Percentiles rank a stretch among this genome's conserved stretches.
phyloP scores from a whole-genome alignment of 1,140 invertebrate genomes.

The Harlomillsia oculata region DNA sequence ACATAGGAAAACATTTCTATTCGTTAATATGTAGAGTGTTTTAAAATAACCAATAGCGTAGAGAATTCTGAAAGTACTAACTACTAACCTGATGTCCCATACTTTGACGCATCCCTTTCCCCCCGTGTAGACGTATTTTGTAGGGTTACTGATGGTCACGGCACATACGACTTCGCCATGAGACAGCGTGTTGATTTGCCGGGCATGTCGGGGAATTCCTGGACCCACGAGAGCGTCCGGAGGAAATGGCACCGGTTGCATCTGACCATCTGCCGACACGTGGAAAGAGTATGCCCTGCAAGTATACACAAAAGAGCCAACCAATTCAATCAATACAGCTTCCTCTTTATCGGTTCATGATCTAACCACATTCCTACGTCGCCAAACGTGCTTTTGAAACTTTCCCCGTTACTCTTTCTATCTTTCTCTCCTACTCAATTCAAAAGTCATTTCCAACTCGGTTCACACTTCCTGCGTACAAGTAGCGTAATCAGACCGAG shows the following conservation, averaged over 20 bases:
- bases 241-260: constrained; percentile 71
- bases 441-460: background rate
- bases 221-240: constrained; percentile 54
- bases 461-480: background rate
- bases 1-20: too few species aligned
- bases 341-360: background rate
- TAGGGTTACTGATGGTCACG: constrained; percentile 72
- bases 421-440: background rate
- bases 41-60: too few species aligned
- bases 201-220: constrained; percentile 60
- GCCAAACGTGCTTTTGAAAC: too few species aligned
- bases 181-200: constrained; percentile 63
- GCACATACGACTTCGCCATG: constrained; percentile 82
- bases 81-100: constrained; percentile 67
- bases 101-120: constrained; percentile 88
- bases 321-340: constrained; percentile 1
- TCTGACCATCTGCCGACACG: constrained; percentile 57
- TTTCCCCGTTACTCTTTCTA: too few species aligned
- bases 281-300: constrained; percentile 65
- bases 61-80: too few species aligned
- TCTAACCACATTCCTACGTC: background rate
- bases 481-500: too few species aligned
- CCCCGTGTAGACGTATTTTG: constrained; percentile 75
- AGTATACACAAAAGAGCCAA: constrained; percentile 16
- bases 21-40: too few species aligned